Conservation (phyloP, 1,140 invertebrate genomes). For the Drosophila athabasca region DNA sequence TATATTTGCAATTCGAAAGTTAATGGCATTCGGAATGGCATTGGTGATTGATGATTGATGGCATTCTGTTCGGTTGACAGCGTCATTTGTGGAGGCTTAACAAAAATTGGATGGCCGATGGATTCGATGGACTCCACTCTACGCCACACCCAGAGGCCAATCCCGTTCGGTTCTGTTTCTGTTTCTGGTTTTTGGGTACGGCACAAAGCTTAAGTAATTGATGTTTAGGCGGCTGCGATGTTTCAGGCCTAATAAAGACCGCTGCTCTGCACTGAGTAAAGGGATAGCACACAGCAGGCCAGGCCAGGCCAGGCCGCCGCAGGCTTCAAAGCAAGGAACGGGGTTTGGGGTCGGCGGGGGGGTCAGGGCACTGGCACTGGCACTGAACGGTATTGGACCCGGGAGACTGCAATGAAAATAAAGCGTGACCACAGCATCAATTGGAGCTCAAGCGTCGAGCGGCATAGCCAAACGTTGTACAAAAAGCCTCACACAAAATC, state of each 20-base stretch:
- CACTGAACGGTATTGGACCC: background rate
- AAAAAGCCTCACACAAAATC: conserved; percentile 37
- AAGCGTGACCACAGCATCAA: conserved; percentile 78
- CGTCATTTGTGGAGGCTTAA: conserved; percentile 37
- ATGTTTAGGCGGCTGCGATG: conserved; percentile 67
- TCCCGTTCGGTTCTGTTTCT: conserved; percentile 4
- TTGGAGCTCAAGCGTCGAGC: conserved; percentile 70
- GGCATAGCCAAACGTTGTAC: conserved; percentile 33
- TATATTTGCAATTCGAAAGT: too few relatives aligned
- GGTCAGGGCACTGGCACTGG: background rate
- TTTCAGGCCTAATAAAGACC: conserved; percentile 62
- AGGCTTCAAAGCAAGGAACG: conserved; percentile 23
- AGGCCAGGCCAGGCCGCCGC: conserved; percentile 5
- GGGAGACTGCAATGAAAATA: conserved; percentile 67
- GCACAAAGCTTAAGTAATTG: conserved; percentile 68
- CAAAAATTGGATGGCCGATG: conserved; percentile 28
- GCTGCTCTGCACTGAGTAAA: conserved; percentile 6
- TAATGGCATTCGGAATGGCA: conserved; percentile 19
- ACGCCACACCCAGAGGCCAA: background rate
- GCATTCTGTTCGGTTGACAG: conserved; percentile 42
- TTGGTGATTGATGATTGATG: conserved; percentile 52
- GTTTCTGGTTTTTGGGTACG: background rate
- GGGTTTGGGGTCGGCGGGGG: background rate
- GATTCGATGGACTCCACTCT: conserved; percentile 20
- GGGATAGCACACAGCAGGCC: conserved; percentile 8